Base-by-base conservation (phyloP, 2,888 invertebrate genomes). In the Euclidia mi region DNA sequence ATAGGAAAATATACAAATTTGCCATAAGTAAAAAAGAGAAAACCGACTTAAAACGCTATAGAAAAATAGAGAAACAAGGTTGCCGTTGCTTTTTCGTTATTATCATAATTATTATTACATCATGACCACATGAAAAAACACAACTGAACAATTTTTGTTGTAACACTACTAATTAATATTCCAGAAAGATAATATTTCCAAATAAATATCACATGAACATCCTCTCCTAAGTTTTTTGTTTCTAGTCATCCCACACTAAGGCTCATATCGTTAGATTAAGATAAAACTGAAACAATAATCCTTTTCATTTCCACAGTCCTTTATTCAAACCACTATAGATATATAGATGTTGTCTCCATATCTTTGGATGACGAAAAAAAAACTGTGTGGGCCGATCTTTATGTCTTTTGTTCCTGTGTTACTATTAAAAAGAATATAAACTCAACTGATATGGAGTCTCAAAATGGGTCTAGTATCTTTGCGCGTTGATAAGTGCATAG, bases 211-310 rank as follows among this genome's bases (percentile, higher is more conserved):
- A 42, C 32, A n/a, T 4, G 0, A 40, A 31, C 32, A 25, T 32
- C 31, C 12, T 35, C 81, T 89, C 86, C 29, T 84, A 35, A 25
- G 45, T 11, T 72, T 65, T 41, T 18, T 56, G 84, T 75, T 82
- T 61, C 72, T 20, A 18, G 48, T 68, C 82, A 75, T 81, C 78
- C 82, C 81, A 84, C 84, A 78, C 78, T 81, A 81, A 77, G 82
- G 81, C 84, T 88, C 88, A 89, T 88, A 91, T 89, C 88, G 88
- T 89, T 90, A 90, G 92, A 92, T 92, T 91, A 85, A 92, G 92
- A 93, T 93, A 92, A 91, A 92, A 93, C 88, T 92, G 91, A 93
- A 94, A 94, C 94, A 94, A 94, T 94, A 91, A 92, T 93, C 92
- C 91, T 93, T 93, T 93, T 91, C 89, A 90, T 91, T 91, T 86